phyloP scores from a whole-genome alignment of 2,888 invertebrate genomes.

The Fragum fragum region DNA sequence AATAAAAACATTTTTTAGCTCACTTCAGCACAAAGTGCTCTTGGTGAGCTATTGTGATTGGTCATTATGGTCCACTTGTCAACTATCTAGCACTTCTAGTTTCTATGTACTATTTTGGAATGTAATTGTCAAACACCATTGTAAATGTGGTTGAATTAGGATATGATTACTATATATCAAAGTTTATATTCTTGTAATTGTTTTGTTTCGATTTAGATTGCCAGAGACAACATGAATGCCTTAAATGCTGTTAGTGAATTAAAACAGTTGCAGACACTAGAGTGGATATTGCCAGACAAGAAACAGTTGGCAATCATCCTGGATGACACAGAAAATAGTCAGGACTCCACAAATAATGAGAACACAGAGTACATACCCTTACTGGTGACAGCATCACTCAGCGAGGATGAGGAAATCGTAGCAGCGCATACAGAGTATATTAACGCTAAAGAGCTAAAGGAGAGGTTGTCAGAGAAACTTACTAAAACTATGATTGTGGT shows the following conservation, averaged over 20 bases:
- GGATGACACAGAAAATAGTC: conserved; percentile 59
- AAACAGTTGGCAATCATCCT: conserved; percentile 65
- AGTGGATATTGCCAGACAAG: conserved; percentile 74
- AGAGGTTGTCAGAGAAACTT: conserved; percentile 65
- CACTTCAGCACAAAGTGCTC: too few relatives aligned
- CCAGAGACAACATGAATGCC: conserved; percentile 75
- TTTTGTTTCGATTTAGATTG: conserved; percentile 66
- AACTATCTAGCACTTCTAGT: too few relatives aligned
- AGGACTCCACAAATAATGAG: conserved; percentile 7
- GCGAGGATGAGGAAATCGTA: conserved; percentile 1
- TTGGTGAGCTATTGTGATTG: too few relatives aligned
- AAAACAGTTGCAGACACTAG: conserved; percentile 63
- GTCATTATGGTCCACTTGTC: too few relatives aligned
- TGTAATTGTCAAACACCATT: not conserved
- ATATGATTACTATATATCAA: too few relatives aligned
- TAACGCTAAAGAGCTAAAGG: conserved; percentile 68
- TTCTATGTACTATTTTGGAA: too few relatives aligned
- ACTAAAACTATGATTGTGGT: conserved; percentile 70
- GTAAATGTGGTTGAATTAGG: not conserved
- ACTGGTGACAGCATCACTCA: conserved; percentile 32
- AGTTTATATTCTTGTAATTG: too few relatives aligned
- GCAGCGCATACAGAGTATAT: conserved; percentile 59
- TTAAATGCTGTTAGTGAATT: conserved; percentile 69
- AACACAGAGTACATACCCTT: conserved; percentile 70
- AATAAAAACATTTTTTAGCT: too few relatives aligned